Evolutionary conservation across 2,888 invertebrate genomes (phyloP), one percentile per base, ranked within the genome.

Genomic region (Euplagia quadripunctaria): DNA sequence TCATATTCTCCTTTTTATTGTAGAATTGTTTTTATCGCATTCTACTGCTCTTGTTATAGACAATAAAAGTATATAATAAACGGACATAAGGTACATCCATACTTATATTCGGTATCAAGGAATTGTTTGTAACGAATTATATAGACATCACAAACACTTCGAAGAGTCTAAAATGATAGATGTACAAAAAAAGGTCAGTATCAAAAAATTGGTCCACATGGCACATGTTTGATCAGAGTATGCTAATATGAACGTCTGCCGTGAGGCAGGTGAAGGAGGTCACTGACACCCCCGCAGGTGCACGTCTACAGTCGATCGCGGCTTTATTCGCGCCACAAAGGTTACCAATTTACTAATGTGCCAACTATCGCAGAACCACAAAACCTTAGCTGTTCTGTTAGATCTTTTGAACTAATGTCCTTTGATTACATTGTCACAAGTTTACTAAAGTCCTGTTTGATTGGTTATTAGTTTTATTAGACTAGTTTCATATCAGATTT

Each of bases 251-350:
- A 84, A 82, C 85, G 85, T 87, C 85, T 87, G 86, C 83, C 84
- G 82, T 82, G 83, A 85, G 88, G 93, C 95, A 94, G 94, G 95
- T 95, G 95, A 92, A 87, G 84, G 89, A 84, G 95, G 93, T 95
- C 94, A 92, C 83, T 90, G 94, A 94, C 94, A 87, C 87, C 82
- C 86, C 79, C 85, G 90, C 91, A 92, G 92, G 91, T 91, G 92
- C 85, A 80, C 77, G 76, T 85, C 83, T 83, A 83, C 85, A 82
- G 75, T 79, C 80, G 81, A 80, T 75, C 77, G 79, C 77, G 72
- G 71, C 70, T 79, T 72, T 70, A 78, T 81, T 80, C 82, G 79
- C 83, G 81, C 86, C 84, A 82, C 77, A 78, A 85, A 83, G 81
- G 77, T 79, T 79, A 76, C 31, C 31, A 31, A 31, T 31, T 31